Evolutionary conservation across 2,888 invertebrate genomes (phyloP).

Genomic region (Mimumesa dahlbomi): DNA sequence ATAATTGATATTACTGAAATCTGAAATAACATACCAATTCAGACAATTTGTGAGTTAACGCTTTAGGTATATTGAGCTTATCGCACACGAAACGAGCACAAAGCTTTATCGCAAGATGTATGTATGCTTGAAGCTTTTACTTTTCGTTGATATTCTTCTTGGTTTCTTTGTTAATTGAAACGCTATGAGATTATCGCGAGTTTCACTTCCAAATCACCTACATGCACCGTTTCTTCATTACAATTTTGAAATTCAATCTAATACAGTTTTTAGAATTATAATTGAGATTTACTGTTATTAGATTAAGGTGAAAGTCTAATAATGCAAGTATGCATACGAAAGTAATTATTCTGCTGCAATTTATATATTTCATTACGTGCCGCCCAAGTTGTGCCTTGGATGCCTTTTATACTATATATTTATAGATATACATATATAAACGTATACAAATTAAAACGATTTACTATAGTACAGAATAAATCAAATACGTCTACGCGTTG

Average conservation of each 20-base stretch:
- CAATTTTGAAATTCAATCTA: not conserved
- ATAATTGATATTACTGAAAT: constrained; percentile 40
- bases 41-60: constrained; percentile 33
- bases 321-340: not conserved
- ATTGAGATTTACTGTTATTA: constrained; percentile 11
- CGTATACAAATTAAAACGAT: constrained; percentile 3
- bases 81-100: constrained; percentile 50
- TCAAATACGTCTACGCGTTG: not conserved
- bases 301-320: not conserved
- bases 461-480: not conserved
- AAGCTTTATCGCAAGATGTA: constrained; percentile 54
- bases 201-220: constrained; percentile 54
- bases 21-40: constrained; percentile 17
- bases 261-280: constrained; percentile 3
- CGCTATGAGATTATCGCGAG: constrained; percentile 31
- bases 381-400: constrained; percentile 62
- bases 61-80: constrained; percentile 50
- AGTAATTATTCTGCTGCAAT: constrained; percentile 13
- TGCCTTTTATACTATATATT: constrained; percentile 49
- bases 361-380: constrained; percentile 33
- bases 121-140: constrained; percentile 52
- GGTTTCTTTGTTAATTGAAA: constrained; percentile 43
- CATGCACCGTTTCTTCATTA: constrained; percentile 14
- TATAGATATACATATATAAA: constrained; percentile 20
- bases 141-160: constrained; percentile 46